Evolutionary conservation across 2,797 vertebrate genomes (phyloP).

Genomic region (Anas georgica): DNA sequence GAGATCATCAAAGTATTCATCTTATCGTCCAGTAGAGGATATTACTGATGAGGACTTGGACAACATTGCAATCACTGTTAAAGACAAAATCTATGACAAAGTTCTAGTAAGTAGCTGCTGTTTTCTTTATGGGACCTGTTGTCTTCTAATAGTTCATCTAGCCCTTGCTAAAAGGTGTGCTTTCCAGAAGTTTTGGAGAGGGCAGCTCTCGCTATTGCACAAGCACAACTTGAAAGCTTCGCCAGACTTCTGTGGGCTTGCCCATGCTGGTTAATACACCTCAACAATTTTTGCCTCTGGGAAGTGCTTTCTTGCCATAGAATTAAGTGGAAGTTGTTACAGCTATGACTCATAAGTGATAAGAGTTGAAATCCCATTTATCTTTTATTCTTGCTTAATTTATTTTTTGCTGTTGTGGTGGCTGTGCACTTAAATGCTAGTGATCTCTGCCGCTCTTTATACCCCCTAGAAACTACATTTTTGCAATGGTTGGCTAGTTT

Average conservation of each 20-base stretch:
- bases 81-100: conserved; percentile 96
- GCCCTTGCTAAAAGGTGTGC: not conserved
- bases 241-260: not conserved
- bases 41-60: conserved; percentile 92
- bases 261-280: not conserved
- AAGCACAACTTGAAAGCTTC: not conserved
- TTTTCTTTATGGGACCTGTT: not conserved
- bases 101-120: conserved; percentile 81
- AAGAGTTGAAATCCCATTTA: not conserved
- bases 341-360: not conserved
- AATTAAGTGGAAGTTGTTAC: not conserved
- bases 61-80: conserved; percentile 88
- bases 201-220: not conserved
- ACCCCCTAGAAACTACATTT: not conserved
- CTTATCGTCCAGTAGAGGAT: conserved; percentile 85
- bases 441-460: not conserved
- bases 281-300: not conserved
- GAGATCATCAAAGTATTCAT: conserved; percentile 69
- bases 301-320: not conserved
- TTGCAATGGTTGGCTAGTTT: not conserved
- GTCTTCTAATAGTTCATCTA: not conserved
- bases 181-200: not conserved
- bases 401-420: not conserved
- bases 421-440: not conserved
- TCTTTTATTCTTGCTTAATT: not conserved